phyloP scores from a whole-genome alignment of 2,888 invertebrate species.

The Morpho helenor region DNA sequence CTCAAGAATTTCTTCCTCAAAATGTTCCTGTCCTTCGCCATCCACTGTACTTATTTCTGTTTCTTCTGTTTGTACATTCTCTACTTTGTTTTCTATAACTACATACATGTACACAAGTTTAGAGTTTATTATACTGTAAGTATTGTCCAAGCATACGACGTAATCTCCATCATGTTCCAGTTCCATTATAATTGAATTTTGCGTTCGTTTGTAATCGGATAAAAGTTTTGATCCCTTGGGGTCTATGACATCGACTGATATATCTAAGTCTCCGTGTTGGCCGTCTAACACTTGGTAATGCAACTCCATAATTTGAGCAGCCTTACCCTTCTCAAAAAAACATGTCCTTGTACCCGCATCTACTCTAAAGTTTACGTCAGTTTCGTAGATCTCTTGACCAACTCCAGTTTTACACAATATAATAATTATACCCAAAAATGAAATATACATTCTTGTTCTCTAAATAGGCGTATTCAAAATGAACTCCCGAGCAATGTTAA shows the following conservation, averaged over 20 bases:
- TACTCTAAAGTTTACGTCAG: conserved; percentile 57
- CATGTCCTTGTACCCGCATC: conserved; percentile 59
- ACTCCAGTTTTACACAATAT: conserved; percentile 28
- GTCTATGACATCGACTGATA: conserved; percentile 85
- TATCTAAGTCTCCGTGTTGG: conserved; percentile 90
- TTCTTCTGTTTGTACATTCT: conserved; percentile 40
- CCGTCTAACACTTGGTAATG: conserved; percentile 85
- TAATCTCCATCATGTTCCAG: conserved; percentile 84
- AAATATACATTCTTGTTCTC: conserved; percentile 8
- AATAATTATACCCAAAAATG: conserved; percentile 4
- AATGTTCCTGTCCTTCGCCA: conserved; percentile 44
- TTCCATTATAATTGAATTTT: conserved; percentile 83
- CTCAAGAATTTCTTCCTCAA: conserved; percentile 54
- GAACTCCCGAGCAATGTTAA: neutral
- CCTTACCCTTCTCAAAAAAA: conserved; percentile 54
- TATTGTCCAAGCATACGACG: conserved; percentile 92
- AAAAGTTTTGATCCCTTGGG: conserved; percentile 81
- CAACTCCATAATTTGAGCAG: conserved; percentile 59
- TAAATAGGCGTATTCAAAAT: neutral
- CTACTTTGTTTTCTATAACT: conserved; percentile 80
- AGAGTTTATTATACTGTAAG: conserved; percentile 87
- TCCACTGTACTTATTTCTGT: conserved; percentile 35
- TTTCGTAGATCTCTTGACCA: conserved; percentile 45
- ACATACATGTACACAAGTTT: conserved; percentile 91
- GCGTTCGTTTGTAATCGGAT: conserved; percentile 83